phyloP scores from a whole-genome alignment of 2,797 vertebrate genomes.

The Siniperca scherzeri region DNA sequence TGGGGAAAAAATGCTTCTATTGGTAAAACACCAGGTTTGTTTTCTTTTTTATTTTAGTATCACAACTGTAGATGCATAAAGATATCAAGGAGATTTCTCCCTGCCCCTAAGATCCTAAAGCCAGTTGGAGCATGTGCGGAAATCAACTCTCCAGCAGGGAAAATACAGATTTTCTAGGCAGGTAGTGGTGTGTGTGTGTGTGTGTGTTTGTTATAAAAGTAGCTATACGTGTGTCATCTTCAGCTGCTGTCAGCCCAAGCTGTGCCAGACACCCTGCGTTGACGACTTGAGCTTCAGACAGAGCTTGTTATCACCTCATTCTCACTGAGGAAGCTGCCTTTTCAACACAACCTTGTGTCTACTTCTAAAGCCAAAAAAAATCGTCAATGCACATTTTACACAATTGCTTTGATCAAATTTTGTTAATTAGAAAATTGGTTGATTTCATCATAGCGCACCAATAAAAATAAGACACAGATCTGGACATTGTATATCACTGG shows the following conservation, averaged over 20 bases:
- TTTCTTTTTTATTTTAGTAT: neutral
- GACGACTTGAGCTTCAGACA: slow-evolving; percentile 28
- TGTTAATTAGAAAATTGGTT: neutral
- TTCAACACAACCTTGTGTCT: neutral
- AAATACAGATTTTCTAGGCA: slow-evolving; percentile 51
- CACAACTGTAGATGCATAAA: slow-evolving; percentile 1
- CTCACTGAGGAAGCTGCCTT: slow-evolving; percentile 16
- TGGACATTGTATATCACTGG: neutral
- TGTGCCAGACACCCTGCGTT: slow-evolving; percentile 57
- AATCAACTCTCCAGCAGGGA: slow-evolving; percentile 23
- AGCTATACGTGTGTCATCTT: slow-evolving; percentile 49
- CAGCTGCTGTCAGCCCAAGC: slow-evolving; percentile 66
- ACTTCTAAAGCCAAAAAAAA: neutral
- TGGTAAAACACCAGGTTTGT: slow-evolving; percentile 9
- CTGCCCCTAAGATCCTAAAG: slow-evolving; percentile 15
- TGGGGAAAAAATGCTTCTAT: neutral
- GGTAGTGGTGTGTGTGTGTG: slow-evolving; percentile 24
- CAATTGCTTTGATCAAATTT: neutral
- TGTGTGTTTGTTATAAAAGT: neutral
- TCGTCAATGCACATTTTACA: neutral
- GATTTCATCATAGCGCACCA: neutral
- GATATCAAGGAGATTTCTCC: neutral
- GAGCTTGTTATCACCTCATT: slow-evolving; percentile 58
- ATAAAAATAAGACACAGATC: neutral
- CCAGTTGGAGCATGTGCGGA: slow-evolving; percentile 5